A percentile compares a stretch with the other conserved stretches of the same genome.
Conservation (phyloP, 2,888 invertebrate species). For the Lampropteryx suffumata region DNA sequence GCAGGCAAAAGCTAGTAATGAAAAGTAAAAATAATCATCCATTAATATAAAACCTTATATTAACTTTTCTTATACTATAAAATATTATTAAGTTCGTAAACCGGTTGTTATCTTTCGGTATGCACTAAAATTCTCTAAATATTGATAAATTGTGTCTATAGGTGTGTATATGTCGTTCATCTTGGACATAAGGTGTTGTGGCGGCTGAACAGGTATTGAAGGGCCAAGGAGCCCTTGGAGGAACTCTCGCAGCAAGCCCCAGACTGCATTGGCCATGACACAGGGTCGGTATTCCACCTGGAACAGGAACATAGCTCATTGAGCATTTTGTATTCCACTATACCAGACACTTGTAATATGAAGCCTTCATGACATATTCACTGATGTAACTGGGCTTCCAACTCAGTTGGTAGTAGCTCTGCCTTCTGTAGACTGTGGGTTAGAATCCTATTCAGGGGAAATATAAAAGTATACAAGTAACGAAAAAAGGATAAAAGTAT, state of each 20-base stretch:
- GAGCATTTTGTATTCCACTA: no score
- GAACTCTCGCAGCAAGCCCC: conserved; percentile 96
- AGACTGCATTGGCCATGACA: conserved; percentile 93
- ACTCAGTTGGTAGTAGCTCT: no score
- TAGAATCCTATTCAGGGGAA: no score
- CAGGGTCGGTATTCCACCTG: conserved; percentile 96
- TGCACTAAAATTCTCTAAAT: conserved; percentile 95
- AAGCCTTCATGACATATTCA: no score
- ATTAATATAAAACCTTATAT: no score
- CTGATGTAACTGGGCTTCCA: no score
- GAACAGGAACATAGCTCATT: not conserved
- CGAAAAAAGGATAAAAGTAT: no score
- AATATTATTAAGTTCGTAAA: conserved; percentile 47
- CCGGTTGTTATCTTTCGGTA: conserved; percentile 89
- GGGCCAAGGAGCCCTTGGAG: conserved; percentile 94
- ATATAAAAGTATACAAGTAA: no score
- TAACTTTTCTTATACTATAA: not conserved
- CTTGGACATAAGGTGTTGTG: conserved; percentile 87
- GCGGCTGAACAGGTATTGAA: conserved; percentile 87
- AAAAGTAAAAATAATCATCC: not conserved
- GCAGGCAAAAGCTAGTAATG: no score
- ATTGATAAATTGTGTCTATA: conserved; percentile 96
- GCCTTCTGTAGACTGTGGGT: no score
- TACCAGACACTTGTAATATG: no score
- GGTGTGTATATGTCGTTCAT: conserved; percentile 95